Base-by-base conservation (phyloP, 1,140 invertebrate species). In the Anastrepha ludens region DNA sequence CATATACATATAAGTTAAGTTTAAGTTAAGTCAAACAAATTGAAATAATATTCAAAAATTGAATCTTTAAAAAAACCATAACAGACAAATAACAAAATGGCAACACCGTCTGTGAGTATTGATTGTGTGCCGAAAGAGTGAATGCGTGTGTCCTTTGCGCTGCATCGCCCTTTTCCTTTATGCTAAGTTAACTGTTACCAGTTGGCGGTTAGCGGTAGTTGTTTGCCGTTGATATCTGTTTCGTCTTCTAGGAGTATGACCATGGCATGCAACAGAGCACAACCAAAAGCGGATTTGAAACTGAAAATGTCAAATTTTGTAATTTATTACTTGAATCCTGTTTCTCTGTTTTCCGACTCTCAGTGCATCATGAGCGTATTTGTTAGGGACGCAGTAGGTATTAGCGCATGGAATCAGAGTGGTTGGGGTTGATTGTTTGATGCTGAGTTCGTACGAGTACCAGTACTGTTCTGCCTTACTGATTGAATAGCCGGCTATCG, bases 321-420 rank as follows among this genome's bases (percentile, higher is more conserved):
- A 92, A 92, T 92, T 92, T 92, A 92, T 92, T 92, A 91, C 91
- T 91, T 90, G 91, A 92, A 92, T 92, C 91, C 91, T 92, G 91
- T 92, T 92, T 92, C 91, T 92, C 91, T 91, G 67, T n/a, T 44
- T 17, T 74, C 13, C 17, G 67, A 44, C 67, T 39, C 67, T 44
- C 29, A 74, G 67, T 15, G 67, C 17, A 39, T 65, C 17, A 65
- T 65, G 64, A 20, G 15, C 64, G 17, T 81, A 41, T 81, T 81
- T 55, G 50, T 55, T 8, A 55, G 11, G 50, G 50, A 44, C 64
- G 29, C 20, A 47, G 67, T n/a, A n/a, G n/a, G n/a, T 41, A 55
- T 55, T 55, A 8, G 47, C 29, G 20, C 15, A 44, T 39, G 15
- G 17, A 8, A n/a, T 62, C 15, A 4, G 67, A 47, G 15, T 15